Percentiles rank a stretch among this genome's conserved stretches.
Evolutionary conservation across 2,888 invertebrate species (phyloP).

Genomic region (Barypeithes pellucidus): DNA sequence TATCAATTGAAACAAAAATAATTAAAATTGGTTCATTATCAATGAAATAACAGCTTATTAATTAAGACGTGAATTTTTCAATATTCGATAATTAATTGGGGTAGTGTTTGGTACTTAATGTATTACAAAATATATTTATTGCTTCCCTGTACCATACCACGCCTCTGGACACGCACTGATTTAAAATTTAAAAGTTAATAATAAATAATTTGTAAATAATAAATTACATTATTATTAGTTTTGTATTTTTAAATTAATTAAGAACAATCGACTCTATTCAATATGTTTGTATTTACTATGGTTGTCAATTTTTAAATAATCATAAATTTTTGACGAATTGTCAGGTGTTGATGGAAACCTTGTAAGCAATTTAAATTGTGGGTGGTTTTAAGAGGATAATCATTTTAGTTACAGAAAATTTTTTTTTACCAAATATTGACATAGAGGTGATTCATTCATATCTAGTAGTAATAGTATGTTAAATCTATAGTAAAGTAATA

Average conservation of each 20-base stretch:
- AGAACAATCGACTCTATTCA: neutral
- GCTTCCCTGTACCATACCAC: too few species aligned
- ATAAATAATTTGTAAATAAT: slow-evolving; percentile 14
- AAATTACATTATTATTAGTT: slow-evolving; percentile 4
- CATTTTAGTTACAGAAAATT: neutral
- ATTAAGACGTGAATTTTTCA: too few species aligned
- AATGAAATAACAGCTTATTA: too few species aligned
- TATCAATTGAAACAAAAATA: too few species aligned
- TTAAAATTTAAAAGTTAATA: neutral
- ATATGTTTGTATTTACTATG: neutral
- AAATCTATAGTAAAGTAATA: too few species aligned
- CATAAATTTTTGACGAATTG: neutral
- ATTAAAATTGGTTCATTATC: too few species aligned
- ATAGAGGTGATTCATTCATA: neutral
- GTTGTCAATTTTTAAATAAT: slow-evolving; percentile 10
- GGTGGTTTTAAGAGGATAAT: neutral
- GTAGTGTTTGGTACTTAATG: too few species aligned
- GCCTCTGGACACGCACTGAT: too few species aligned
- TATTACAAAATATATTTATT: too few species aligned
- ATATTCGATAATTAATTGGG: too few species aligned
- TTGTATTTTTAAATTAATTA: slow-evolving; percentile 9
- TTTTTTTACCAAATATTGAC: neutral
- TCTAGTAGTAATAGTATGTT: too few species aligned
- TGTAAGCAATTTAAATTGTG: neutral
- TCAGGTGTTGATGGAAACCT: neutral